These are phyloP conservation scores for Steinernema carpocapsae DNA, from an alignment of 2,888 invertebrate species.

Conservation along the genomic window DNA sequence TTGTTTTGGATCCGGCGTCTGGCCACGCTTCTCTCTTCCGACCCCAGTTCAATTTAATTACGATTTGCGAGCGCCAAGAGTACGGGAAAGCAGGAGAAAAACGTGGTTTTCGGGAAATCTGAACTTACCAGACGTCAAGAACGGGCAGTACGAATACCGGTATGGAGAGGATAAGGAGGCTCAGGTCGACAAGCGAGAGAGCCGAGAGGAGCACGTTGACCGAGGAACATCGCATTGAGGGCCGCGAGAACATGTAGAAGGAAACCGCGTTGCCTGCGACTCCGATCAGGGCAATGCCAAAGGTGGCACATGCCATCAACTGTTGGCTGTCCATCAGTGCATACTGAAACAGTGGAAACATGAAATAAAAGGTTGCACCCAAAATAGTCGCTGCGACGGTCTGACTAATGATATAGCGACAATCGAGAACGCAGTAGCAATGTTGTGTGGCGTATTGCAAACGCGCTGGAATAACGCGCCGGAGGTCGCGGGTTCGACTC, in stretches of 20 bases:
- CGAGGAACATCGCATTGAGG: slow-evolving; percentile 57
- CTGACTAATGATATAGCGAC: not conserved
- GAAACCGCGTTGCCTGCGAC: slow-evolving; percentile 59
- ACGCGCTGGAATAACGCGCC: not conserved
- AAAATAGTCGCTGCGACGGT: not conserved
- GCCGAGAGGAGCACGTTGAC: slow-evolving; percentile 64
- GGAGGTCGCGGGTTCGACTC: slow-evolving; percentile 6
- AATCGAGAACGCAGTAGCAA: not conserved
- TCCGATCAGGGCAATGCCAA: slow-evolving; percentile 57
- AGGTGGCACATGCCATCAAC: slow-evolving; percentile 58
- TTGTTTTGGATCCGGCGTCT: too few relatives aligned
- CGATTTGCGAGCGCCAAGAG: not conserved
- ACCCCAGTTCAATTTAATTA: slow-evolving; percentile 15
- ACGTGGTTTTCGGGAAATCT: too few relatives aligned
- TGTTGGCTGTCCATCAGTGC: slow-evolving; percentile 39
- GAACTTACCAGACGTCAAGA: slow-evolving; percentile 54
- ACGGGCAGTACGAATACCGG: slow-evolving; percentile 66
- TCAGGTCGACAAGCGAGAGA: slow-evolving; percentile 62
- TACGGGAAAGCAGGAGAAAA: not conserved
- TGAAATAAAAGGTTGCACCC: not conserved
- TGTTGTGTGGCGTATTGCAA: slow-evolving; percentile 11
- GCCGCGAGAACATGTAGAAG: slow-evolving; percentile 54
- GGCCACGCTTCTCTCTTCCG: not conserved
- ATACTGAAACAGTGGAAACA: slow-evolving; percentile 20
- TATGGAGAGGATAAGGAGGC: slow-evolving; percentile 59